These are phyloP conservation scores for Tenthredo distinguenda DNA, from an alignment of 2,888 invertebrate species.

Conservation along the genomic window DNA sequence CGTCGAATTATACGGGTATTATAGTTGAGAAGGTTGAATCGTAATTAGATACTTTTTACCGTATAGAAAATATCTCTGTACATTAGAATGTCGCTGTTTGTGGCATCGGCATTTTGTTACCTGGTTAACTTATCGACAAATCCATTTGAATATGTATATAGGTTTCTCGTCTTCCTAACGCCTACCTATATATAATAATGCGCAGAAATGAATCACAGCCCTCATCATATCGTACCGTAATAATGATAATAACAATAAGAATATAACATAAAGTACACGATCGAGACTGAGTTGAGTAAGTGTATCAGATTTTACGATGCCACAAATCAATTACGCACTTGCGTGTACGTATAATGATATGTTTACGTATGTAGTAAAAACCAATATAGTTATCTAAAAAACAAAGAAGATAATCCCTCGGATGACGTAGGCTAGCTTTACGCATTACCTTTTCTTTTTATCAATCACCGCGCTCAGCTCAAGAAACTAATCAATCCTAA, in stretches of 20 bases:
- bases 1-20: too few species aligned
- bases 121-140: not conserved
- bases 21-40: not conserved
- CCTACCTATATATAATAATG: not conserved
- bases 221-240: not conserved
- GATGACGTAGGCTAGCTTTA: not conserved
- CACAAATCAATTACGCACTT: not conserved
- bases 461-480: not conserved
- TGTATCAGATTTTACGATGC: not conserved
- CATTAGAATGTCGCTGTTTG: not conserved
- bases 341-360: not conserved
- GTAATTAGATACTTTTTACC: not conserved
- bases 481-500: not conserved
- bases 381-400: not conserved
- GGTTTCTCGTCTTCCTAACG: not conserved
- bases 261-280: not conserved
- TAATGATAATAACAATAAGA: not conserved
- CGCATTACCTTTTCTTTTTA: not conserved
- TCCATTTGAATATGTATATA: not conserved
- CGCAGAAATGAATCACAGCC: not conserved
- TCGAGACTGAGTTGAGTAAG: not conserved
- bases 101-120: slow-evolving; percentile 4
- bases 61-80: not conserved
- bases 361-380: not conserved
- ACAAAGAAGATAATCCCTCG: not conserved